Evolutionary conservation across 2,888 invertebrate species (phyloP), one percentile per base, ranked within the genome.

Genomic region (Coecobrya sp.): DNA sequence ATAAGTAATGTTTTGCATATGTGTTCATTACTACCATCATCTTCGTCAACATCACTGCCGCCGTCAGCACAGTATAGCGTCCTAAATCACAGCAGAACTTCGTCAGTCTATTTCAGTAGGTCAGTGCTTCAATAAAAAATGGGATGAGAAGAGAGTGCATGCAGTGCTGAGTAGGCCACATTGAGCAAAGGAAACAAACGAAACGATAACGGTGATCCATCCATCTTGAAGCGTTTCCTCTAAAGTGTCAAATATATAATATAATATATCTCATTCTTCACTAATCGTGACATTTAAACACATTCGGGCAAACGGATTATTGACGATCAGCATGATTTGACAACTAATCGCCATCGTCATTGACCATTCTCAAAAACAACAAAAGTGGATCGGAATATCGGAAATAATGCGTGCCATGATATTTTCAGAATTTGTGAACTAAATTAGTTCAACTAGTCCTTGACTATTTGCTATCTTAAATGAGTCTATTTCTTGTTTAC

Each of bases 61-160:
- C 73, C 73, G 19, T 73, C 73, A 73, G 19, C 73, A 45, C 70
- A 70, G 70, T 27, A 62, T 0, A 7, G 25, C 65, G 27, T 68
- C 70, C 19, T 36, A n/a, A 70, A 5, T 42, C 0, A n/a, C 16
- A 68, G 62, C 25, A 25, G 45, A n/a, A n/a, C n/a, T n/a, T 45
- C 16, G 45, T n/a, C n/a, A 45, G 13, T 42, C 8, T 36, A 22
- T 81, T 81, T 68, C 85, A 86, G 85, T 86, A 86, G 85, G 85
- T 86, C 85, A 86, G 85, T 86, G 85, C 85, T 86, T 86, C 85
- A 45, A n/a, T 27, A 45, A 65, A 45, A 68, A 86, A 68, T 81
- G 16, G 4, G 45, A 45, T 19, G 22, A 19, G n/a, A 42, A 73
- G 8, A 45, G 22, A 42, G 73, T 22, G n/a, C n/a, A n/a, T 73